Base-by-base conservation (phyloP, 2,113 vertebrate genomes). In the Microcebus murinus region DNA sequence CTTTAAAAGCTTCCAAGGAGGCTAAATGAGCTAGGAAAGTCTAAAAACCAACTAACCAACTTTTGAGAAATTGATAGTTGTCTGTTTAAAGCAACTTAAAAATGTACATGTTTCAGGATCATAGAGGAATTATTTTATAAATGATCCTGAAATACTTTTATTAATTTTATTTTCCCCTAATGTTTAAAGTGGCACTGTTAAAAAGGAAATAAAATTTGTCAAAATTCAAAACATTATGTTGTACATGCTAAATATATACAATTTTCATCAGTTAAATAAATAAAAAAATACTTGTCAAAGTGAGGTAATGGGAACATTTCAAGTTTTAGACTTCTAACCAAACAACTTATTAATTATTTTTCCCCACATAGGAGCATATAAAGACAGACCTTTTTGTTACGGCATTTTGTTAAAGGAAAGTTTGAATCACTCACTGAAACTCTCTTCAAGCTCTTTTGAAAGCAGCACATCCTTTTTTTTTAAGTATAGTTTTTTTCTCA, bases 301-400 rank as follows among this genome's bases (percentile, higher is more conserved):
- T 94, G 48, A 84, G 27, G 50, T 94, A 81, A 45, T 65, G n/a
- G 84, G 55, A 96, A 84, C n/a, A 10, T 65, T 79, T 92, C 50
- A 89, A 95, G n/a, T 82, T 93, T 95, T 94, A 94, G 67, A 71
- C 94, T 96, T 97, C 89, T 97, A 87, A 84, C 57, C 34, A 94
- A 95, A 94, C 61, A 94, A 27, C 31, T 9, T 91, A 13, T 90
- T 92, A 90, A 34, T 95, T 96, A 25, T 83, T 67, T 84, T 91
- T n/a, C 18, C 84, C 61, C 5, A 23, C 23, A 8, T 87, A 15
- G 18, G 55, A 57, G 20, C 20, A 57, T 91, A 27, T 63, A 96
- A 94, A 91, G 67, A 80, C 18, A 96, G 77, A 83, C 59, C 17
- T 91, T 96, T 94, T 70, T 91, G 45, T 92, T 97, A 77, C 94